phyloP scores from a whole-genome alignment of 2,113 vertebrate genomes.

The Oreamnos americanus region DNA sequence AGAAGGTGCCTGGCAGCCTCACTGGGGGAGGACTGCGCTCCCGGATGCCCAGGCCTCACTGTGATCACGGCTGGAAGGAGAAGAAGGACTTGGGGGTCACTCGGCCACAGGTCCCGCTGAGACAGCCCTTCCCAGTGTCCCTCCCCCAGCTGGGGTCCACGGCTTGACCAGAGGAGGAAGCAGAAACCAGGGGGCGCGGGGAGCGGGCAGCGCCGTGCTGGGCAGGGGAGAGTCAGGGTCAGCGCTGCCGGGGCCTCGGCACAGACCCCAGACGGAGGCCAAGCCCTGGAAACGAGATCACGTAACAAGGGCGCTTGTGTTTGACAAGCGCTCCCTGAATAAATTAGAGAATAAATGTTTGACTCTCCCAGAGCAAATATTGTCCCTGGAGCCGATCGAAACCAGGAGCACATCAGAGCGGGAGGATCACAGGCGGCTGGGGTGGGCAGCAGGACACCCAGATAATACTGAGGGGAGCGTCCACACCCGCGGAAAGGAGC shows the following conservation, averaged over 20 bases:
- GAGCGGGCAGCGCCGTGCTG: fast-evolving
- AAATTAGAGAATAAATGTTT: constrained; percentile 54
- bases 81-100: not conserved
- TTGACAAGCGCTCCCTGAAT: not conserved
- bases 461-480: fast-evolving
- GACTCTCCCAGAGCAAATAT: constrained; percentile 45
- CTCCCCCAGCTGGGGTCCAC: not conserved
- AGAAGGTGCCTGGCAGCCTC: not conserved
- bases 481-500: fast-evolving
- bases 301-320: not conserved
- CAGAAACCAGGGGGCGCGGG: not conserved
- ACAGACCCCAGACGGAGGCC: not conserved
- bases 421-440: not conserved
- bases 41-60: not conserved
- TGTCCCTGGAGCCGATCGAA: not conserved
- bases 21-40: not conserved
- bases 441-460: not conserved
- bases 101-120: not conserved
- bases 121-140: not conserved
- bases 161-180: not conserved
- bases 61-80: not conserved
- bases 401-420: not conserved
- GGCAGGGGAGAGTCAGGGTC: not conserved
- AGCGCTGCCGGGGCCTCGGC: not conserved
- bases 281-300: not conserved